Base-by-base conservation (phyloP, 2,888 invertebrate species). In the Agonopterix alstromeriana region DNA sequence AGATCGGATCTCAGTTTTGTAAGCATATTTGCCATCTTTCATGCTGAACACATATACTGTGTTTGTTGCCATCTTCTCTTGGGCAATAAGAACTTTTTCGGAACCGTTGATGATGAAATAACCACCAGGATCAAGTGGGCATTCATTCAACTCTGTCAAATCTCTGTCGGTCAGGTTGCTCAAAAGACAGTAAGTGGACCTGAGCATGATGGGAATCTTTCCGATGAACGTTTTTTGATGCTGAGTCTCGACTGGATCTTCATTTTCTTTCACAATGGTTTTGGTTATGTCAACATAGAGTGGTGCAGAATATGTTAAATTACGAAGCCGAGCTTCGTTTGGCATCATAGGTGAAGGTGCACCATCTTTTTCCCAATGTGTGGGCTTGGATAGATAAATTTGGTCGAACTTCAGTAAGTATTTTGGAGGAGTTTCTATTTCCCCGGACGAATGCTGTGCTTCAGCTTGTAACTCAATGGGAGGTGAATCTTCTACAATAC, bases 361-460 rank as follows among this genome's bases (percentile, higher is more conserved):
- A 72, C 99, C 99, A 90, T 99, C 99, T 86, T 99, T 99, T 81
- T 99, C 99, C 99, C 99, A 99, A 90, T 99, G 99, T 7, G 99
- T 99, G 2, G 99, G 99, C 81, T 99, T 99, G 0, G 99, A 99
- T 43, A 99, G 82, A 77, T 99, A 99, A 75, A 99, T 99, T 87
- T 99, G 99, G 78, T 98, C 99, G 83, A 99, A 99, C 84, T 99
- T 99, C 7, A 99, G 79, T 40, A 97, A 86, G 85, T 98, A 99
- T 53, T 95, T 92, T 0, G 98, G 95, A 89, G 97, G 97, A 48
- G 92, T 94, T 83, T 98, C 97, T 41, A 98, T 94, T 90, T 96
- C 95, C 40, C 98, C 98, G 2, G 95, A 93, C 0, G 95, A 94
- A 80, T 99, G 99, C 74, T 99, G 99, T 0, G 98, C 98, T 89